Evolutionary conservation across 2,113 vertebrate genomes (phyloP), one percentile per base, ranked within the genome.

Genomic region (Pseudopipra pipra): DNA sequence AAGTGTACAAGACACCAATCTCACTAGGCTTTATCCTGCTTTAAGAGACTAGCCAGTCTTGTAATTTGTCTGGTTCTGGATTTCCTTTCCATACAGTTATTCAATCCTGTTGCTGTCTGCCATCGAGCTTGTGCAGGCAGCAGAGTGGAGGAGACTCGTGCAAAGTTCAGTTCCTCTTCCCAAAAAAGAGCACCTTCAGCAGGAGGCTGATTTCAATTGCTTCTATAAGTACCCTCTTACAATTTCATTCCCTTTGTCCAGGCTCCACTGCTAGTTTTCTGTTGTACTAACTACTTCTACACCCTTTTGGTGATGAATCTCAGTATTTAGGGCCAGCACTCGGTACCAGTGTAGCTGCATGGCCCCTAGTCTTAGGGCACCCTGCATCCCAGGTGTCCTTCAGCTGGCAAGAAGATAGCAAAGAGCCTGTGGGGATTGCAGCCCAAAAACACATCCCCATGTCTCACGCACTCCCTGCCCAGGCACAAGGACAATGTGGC

Each of bases 81-180:
- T 74, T 71, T 93, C 17, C 35, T 83, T 46, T 73, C 1, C 0
- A 47, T 63, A 19, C 16, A 9, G 12, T 78, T 20, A 6, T 20
- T 73, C 27, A n/a, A 8, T 68, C 11, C 37, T 78, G 2, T 52
- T 70, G 49, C 75, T 63, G 31, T 65, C n/a, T 0, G 0, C n/a
- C 41, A 17, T 17, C 0, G 0, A 25, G 52, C 72, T 33, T 5
- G 8, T 1, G 1, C 23, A 52, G 35, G 47, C 2, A 3, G 33
- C 33, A 37, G 4, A 0, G 30, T 23, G 62, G 12, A 62, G 65
- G 14, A 93, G 30, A 30, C 9, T 52, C 1, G 0, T 3, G 5
- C 27, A 1, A 1, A 76, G 23, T 25, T 51, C 46, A n/a, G 49
- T 14, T 55, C 39, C 19, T 58, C 37, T 55, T 71, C 31, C n/a